These are phyloP conservation scores for Drosophila atripex DNA, from an alignment of 2,888 invertebrate species.

Conservation along the genomic window DNA sequence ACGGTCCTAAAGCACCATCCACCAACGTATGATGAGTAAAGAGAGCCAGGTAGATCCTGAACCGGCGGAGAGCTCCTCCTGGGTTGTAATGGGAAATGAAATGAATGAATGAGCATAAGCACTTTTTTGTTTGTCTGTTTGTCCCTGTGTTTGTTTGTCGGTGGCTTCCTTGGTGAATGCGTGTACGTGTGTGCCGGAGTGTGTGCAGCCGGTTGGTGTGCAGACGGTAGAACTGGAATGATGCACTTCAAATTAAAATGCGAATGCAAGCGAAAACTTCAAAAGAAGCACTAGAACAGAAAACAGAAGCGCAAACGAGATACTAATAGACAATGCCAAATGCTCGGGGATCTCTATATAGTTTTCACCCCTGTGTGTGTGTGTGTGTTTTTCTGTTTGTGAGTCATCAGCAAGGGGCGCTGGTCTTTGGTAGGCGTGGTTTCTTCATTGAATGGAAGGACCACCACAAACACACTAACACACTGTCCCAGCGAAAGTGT, in stretches of 20 bases:
- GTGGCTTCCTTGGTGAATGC: slow-evolving; percentile 27
- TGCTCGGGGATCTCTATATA: slow-evolving; percentile 39
- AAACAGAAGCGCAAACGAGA: slow-evolving; percentile 77
- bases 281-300: slow-evolving; percentile 79
- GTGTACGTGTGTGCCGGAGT: slow-evolving; percentile 14
- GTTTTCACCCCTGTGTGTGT: neutral
- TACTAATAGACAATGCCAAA: slow-evolving; percentile 77
- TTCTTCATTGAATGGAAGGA: slow-evolving; percentile 54
- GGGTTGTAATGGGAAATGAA: slow-evolving; percentile 76
- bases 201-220: slow-evolving; percentile 49
- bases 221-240: slow-evolving; percentile 63
- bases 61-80: slow-evolving; percentile 35
- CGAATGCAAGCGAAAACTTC: slow-evolving; percentile 79
- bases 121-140: slow-evolving; percentile 65
- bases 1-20: neutral
- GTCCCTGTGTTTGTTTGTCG: slow-evolving; percentile 41
- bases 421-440: slow-evolving; percentile 15
- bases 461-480: slow-evolving; percentile 72
- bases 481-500: slow-evolving; percentile 75
- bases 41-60: slow-evolving; percentile 32
- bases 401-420: slow-evolving; percentile 11
- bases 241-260: slow-evolving; percentile 79
- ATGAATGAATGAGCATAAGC: slow-evolving; percentile 79
- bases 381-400: neutral
- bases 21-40: slow-evolving; percentile 14